Conservation (phyloP, 1,140 invertebrate genomes). For the Drosophila sucinea region DNA sequence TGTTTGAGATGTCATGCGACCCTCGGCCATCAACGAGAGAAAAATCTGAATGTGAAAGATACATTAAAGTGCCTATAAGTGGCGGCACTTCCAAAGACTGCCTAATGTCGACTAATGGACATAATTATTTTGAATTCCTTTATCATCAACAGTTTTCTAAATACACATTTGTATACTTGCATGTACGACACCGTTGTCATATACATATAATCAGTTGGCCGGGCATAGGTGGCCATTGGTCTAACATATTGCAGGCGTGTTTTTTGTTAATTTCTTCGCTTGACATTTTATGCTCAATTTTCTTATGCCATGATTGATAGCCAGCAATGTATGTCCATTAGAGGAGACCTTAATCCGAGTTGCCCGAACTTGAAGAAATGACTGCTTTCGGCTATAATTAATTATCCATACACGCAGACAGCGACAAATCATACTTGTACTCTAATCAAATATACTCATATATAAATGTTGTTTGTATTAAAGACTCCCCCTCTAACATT, state of each 20-base stretch:
- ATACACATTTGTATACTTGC: constrained; percentile 57
- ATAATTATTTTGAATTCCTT: constrained; percentile 78
- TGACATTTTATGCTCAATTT: constrained; percentile 67
- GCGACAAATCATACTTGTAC: constrained; percentile 41
- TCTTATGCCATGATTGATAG: constrained; percentile 75
- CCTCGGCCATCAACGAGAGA: not conserved
- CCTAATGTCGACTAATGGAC: constrained; percentile 70
- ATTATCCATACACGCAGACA: constrained; percentile 40
- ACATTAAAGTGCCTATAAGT: constrained; percentile 27
- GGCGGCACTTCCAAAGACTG: constrained; percentile 41
- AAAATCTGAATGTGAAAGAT: constrained; percentile 10
- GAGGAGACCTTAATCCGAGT: constrained; percentile 69
- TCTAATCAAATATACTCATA: constrained; percentile 5
- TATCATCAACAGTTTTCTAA: constrained; percentile 67
- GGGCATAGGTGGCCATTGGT: constrained; percentile 69
- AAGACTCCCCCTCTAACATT: constrained; percentile 6
- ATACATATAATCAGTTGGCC: constrained; percentile 61
- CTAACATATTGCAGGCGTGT: constrained; percentile 73
- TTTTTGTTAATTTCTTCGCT: constrained; percentile 54
- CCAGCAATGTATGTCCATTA: constrained; percentile 75
- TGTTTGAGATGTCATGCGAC: constrained; percentile 6
- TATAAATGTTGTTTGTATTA: constrained; percentile 1
- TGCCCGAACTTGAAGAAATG: constrained; percentile 62
- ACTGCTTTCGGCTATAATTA: constrained; percentile 63
- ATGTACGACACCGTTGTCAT: constrained; percentile 47